These are phyloP conservation scores for Sebastes schlegelii DNA, from an alignment of 2,113 vertebrate species.

Conservation along the genomic window DNA sequence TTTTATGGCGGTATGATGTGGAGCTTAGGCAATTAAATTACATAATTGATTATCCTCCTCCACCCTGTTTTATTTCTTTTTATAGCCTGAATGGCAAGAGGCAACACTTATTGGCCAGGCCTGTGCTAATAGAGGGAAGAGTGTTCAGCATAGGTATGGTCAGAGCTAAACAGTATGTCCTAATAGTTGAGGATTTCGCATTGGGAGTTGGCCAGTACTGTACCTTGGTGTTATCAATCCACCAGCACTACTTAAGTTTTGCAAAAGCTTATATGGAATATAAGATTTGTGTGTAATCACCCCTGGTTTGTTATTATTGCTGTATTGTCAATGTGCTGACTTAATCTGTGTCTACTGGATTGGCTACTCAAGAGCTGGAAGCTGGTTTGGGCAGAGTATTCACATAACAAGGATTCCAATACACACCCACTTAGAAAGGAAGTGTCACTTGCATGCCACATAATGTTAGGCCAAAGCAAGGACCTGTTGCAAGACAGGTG, in stretches of 20 bases:
- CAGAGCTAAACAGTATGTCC: not conserved
- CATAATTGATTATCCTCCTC: not conserved
- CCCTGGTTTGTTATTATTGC: not conserved
- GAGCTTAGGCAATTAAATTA: not conserved
- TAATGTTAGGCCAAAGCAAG: constrained; percentile 21
- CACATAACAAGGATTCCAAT: constrained; percentile 64
- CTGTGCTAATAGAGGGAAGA: not conserved
- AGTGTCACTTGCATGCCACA: not conserved
- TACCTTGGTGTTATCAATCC: not conserved
- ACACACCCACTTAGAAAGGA: constrained; percentile 45
- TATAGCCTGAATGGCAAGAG: not conserved
- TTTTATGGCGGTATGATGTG: not conserved
- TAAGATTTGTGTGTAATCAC: not conserved
- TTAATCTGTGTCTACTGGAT: not conserved
- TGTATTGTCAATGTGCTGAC: not conserved
- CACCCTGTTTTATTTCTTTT: not conserved
- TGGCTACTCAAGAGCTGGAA: not conserved
- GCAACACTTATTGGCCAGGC: not conserved
- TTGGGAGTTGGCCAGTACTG: not conserved
- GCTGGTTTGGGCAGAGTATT: constrained; percentile 44
- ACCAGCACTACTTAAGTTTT: not conserved
- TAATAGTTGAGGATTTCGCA: not conserved
- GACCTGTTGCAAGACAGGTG: constrained; percentile 2
- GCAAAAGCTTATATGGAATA: not conserved
- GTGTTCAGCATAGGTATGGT: not conserved